Evolutionary conservation across 1,140 invertebrate genomes (phyloP).

Genomic region (Piezodorus guildinii): DNA sequence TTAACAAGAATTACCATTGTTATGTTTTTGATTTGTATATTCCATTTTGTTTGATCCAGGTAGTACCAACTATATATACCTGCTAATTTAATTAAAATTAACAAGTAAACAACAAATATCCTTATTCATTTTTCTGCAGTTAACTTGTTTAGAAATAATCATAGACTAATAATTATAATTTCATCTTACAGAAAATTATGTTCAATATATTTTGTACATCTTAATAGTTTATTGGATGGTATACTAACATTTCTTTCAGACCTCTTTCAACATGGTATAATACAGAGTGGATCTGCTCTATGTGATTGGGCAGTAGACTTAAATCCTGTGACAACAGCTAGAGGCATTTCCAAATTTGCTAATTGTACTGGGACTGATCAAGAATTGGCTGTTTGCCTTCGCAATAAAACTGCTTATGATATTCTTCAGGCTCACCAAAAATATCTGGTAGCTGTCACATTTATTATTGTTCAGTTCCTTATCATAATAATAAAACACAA

Average conservation of each 20-base stretch:
- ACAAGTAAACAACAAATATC: too few species aligned
- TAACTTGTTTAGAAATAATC: too few species aligned
- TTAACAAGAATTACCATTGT: too few species aligned
- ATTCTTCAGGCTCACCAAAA: slow-evolving; percentile 28
- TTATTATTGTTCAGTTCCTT: neutral
- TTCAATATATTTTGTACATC: too few species aligned
- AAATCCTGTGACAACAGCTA: slow-evolving; percentile 24
- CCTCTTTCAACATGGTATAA: slow-evolving; percentile 42
- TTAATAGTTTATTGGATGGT: too few species aligned
- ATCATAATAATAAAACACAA: neutral
- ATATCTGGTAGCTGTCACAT: neutral
- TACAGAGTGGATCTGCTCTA: slow-evolving; percentile 39
- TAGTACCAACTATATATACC: too few species aligned
- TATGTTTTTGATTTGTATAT: too few species aligned
- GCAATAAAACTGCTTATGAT: slow-evolving; percentile 22
- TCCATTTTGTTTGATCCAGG: too few species aligned
- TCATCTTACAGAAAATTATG: too few species aligned
- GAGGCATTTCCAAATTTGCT: slow-evolving; percentile 23
- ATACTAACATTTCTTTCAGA: slow-evolving; percentile 27
- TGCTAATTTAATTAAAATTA: too few species aligned
- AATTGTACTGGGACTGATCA: slow-evolving; percentile 24
- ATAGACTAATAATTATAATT: too few species aligned
- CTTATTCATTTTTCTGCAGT: too few species aligned
- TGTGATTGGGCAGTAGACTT: slow-evolving; percentile 30
- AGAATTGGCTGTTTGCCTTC: slow-evolving; percentile 26